These are phyloP conservation scores for Norana najaformis DNA, from an alignment of 2,888 invertebrate species.

Conservation along the genomic window DNA sequence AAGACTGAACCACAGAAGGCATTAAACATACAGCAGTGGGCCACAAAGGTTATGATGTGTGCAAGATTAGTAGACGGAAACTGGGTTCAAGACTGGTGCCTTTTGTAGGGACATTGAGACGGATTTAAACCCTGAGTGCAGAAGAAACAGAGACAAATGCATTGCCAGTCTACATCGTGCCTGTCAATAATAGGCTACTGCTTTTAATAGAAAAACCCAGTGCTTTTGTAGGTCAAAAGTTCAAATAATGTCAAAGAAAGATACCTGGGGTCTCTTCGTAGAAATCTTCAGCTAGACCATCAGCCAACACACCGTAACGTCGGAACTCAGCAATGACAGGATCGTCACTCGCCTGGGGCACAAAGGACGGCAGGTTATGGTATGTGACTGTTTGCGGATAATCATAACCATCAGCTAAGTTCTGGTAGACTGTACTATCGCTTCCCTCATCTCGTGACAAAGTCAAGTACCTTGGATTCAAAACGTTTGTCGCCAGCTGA, in stretches of 20 bases:
- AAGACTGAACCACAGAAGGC: too few relatives aligned
- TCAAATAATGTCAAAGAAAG: not conserved
- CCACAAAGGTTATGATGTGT: not conserved
- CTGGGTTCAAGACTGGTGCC: not conserved
- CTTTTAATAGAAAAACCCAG: too few relatives aligned
- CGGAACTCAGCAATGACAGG: not conserved
- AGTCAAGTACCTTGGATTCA: not conserved
- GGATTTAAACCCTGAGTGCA: not conserved
- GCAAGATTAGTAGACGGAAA: not conserved
- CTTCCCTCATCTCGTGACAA: not conserved
- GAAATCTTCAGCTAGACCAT: not conserved
- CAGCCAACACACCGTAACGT: not conserved
- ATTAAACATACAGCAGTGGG: not conserved
- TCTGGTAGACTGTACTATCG: not conserved
- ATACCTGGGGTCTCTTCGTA: slow-evolving; percentile 4
- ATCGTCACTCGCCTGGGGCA: not conserved
- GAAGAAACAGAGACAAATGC: too few relatives aligned
- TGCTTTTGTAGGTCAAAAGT: not conserved
- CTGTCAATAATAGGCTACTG: too few relatives aligned
- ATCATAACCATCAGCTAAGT: not conserved
- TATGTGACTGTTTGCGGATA: not conserved
- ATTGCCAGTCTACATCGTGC: not conserved
- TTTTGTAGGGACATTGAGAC: not conserved
- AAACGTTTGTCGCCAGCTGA: not conserved
- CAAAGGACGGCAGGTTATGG: not conserved